Base-by-base conservation (phyloP, 2,797 vertebrate species). In the Lophotriccus pileatus region DNA sequence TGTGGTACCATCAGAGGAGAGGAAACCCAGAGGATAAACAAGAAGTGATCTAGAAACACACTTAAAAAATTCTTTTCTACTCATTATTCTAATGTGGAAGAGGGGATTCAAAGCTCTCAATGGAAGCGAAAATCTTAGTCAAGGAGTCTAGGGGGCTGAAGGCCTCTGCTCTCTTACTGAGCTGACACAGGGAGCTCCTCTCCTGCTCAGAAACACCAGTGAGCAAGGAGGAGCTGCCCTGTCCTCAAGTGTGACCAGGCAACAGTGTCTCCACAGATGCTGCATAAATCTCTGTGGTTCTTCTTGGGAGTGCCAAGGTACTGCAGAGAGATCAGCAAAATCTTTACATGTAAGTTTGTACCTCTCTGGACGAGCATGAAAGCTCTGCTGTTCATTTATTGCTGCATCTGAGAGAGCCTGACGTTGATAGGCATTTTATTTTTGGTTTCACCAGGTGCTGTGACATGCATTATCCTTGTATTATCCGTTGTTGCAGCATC, bases 1-100 rank as follows among this genome's bases (percentile, higher is more conserved):
- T 90, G 81, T 93, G 83, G 85, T 95, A 84, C 84, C 93, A 70
- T 95, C 77, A 91, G 84, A 94, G 76, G 52, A 91, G 77, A 90
- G 34, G 36, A 84, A 95, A 81, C 87, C 22, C 50, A 76, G 59
- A 93, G 74, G n/a, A 94, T 79, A 94, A 97, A 95, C 63, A 75
- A 91, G 77, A 90, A 90, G 20, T 30, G 28, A 94, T 39, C 50
- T 47, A 73, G 50, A 67, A 77, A 83, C 67, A 24, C 59, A 68
- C 67, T 91, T 90, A 2, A 76, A 92, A 93, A 94, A 96, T 85
- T 90, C 85, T 81, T 63, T 89, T 92, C 89, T 89, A 52, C 46
- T 90, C 83, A 64, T 92, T 87, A 62, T 75, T 74, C 74, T 79
- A 6, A 14, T 3, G 41, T 56, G 22, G 34, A n/a, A 74, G 60